phyloP scores from a whole-genome alignment of 1,140 invertebrate species.

The Euschistus heros region DNA sequence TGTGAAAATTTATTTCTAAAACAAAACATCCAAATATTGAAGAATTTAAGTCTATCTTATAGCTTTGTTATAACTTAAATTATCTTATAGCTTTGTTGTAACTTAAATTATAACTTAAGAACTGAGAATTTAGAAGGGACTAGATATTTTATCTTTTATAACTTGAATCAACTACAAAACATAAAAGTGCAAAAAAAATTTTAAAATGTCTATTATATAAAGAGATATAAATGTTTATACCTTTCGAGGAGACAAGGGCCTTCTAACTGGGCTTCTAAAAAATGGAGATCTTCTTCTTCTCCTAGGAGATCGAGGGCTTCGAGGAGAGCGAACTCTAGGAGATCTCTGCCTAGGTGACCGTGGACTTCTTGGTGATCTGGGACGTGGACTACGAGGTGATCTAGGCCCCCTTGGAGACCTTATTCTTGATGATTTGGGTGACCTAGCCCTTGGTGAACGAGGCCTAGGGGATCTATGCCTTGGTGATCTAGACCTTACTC shows the following conservation, averaged over 20 bases:
- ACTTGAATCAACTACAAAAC: too few species aligned
- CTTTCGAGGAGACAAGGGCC: not conserved
- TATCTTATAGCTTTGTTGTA: too few species aligned
- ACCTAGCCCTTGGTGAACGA: not conserved
- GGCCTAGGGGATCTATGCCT: not conserved
- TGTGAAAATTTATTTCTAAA: too few species aligned
- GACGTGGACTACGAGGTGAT: not conserved
- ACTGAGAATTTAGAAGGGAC: too few species aligned
- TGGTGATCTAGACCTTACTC: conserved; percentile 5
- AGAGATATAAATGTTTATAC: too few species aligned
- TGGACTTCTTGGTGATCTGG: conserved; percentile 4
- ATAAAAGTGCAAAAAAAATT: too few species aligned
- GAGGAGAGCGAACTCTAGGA: not conserved
- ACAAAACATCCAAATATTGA: too few species aligned
- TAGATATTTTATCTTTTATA: too few species aligned
- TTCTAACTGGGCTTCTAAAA: conserved; percentile 24
- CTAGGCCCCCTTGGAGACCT: conserved; percentile 16
- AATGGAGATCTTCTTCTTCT: conserved; percentile 28
- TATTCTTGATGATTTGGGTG: conserved; percentile 10
- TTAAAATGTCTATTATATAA: too few species aligned
- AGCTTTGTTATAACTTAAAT: too few species aligned
- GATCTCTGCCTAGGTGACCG: conserved; percentile 17
- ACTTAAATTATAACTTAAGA: too few species aligned
- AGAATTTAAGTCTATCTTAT: too few species aligned
- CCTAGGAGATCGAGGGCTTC: conserved; percentile 2